Base-by-base conservation (phyloP, 2,888 invertebrate species). In the Pardosa pseudoannulata region DNA sequence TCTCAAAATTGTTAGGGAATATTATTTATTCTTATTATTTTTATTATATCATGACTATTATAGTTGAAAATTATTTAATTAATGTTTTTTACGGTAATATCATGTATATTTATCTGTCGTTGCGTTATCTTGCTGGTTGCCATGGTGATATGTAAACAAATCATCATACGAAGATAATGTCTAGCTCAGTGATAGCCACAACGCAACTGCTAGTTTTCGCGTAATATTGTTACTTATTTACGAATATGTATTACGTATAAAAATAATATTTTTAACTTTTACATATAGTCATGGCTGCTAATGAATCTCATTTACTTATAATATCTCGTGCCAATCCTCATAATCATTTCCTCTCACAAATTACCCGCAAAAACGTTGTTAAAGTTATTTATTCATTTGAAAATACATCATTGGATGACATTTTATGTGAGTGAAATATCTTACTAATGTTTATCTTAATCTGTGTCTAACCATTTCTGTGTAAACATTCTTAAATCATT, bases 341-440 rank as follows among this genome's bases (percentile, higher is more conserved):
- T 62, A 70, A 73, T 65, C 74, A 79, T 0, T 86, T 79, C 50
- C 65, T 86, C 56, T 62, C 75, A 16, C 79, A 79, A 36, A 75
- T 70, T 36, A 41, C 62, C 2, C 56, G 65, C n/a, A 74, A 64
- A 75, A 74, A 72, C 46, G 87, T 87, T 5, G 78, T 78, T 62
- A 80, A 62, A 78, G 78, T 75, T 13, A 39, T 88, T 11, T 88
- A 88, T 56, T 64, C 78, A 0, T 82, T 71, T 74, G 88, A 88
- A 56, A 82, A 23, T 64, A 82, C 79, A 64, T 78, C 82, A 9
- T 65, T 88, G 11, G 88, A 88, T 73, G 82, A 82, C 31, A 82
- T 88, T 27, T 56, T 82, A 27, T 82, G 88, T 88, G 50, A 79
- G 86, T 79, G 28, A 39, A 28, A 39, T 11, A 23, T 0, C 65